Percentiles rank a stretch among this genome's conserved stretches.
Evolutionary conservation across 2,113 vertebrate genomes (phyloP).

Genomic region (Pan troglodytes): NHGRI_mPanTro3-v2.1_pri NC_072401.2:190655501-190656000

Average conservation of each 20-base stretch:
- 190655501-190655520: neutral
- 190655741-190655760: neutral
- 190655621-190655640: neutral
- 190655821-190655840: neutral
- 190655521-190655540: neutral
- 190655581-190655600: neutral
- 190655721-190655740: neutral
- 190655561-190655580: neutral
- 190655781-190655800: neutral
- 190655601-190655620: neutral
- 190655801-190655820: neutral
- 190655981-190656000: neutral
- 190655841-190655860: neutral
- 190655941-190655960: neutral
- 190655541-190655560: neutral
- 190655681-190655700: neutral
- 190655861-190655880: neutral
- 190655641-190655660: neutral
- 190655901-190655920: neutral
- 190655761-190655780: neutral
- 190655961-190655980: neutral
- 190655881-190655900: neutral
- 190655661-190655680: neutral
- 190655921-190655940: neutral
- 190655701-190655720: conserved; percentile 4